These are phyloP conservation scores for Geophilus truncorum DNA, from an alignment of 2,888 invertebrate species.

Conservation along the genomic window DNA sequence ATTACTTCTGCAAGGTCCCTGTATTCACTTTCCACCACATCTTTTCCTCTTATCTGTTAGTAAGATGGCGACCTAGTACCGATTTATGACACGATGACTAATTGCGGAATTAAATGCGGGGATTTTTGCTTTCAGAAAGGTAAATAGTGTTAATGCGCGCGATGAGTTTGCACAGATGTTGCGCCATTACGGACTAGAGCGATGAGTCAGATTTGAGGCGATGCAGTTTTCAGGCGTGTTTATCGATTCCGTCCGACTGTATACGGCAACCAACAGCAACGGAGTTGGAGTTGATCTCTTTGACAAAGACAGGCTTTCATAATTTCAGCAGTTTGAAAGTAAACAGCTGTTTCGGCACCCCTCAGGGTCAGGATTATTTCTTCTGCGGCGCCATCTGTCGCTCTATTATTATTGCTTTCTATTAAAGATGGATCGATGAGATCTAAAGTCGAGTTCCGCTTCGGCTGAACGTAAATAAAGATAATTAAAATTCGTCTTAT, in stretches of 20 bases:
- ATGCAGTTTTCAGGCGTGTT: background rate
- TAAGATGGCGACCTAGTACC: no score
- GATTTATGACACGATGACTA: no score
- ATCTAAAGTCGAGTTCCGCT: background rate
- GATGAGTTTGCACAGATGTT: conserved; percentile 21
- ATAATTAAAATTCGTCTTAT: background rate
- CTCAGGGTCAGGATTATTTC: conserved; percentile 5
- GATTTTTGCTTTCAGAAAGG: background rate
- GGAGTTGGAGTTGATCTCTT: background rate
- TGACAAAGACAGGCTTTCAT: conserved; percentile 17
- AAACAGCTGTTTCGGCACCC: conserved; percentile 7
- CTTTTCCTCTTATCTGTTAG: background rate
- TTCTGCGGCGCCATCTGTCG: background rate
- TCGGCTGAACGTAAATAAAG: background rate
- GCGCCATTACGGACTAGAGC: background rate
- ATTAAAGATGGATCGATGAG: background rate
- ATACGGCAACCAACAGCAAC: background rate
- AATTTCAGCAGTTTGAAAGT: conserved; percentile 4
- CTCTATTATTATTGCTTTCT: background rate
- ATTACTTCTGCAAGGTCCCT: background rate
- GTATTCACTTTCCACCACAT: background rate
- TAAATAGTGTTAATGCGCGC: background rate
- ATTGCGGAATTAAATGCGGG: background rate
- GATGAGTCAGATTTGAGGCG: conserved; percentile 25
- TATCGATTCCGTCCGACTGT: background rate